Base-by-base conservation (phyloP, 92 coral and sea anemone genomes). In the Paragorgia papillata region DNA sequence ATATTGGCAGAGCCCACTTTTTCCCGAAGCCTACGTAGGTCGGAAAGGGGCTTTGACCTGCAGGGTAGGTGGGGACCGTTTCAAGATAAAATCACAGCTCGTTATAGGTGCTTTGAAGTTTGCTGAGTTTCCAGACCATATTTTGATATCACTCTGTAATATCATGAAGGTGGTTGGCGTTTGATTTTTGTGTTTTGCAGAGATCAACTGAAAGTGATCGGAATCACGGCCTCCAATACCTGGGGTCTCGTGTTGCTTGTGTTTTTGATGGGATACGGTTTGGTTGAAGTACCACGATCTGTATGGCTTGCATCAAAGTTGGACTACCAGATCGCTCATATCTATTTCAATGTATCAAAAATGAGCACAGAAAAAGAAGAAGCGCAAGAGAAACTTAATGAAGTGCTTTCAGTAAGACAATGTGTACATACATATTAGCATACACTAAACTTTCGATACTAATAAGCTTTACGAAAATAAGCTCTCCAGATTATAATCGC, bases 181-280 rank as follows among this genome's bases (percentile, higher is more conserved):
- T 46, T 7, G 15, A 46, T 46, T 7, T 15, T 7, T 14, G 2
- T 56, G 28, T 22, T 64, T 51, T 37, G 15, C 60, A 93, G 97
- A 57, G 69, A 90, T 9, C 88, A 95, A 53, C 85, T 95, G 15
- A 75, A 82, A 73, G 83, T 95, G 1, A 91, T 95, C 57, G 91
- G 96, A 15, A 95, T 95, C 34, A 95, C 99, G 0, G 99, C 99
- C 17, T 95, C 99, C 9, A 95, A 95, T 83, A 95, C 99, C 0
- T 95, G 99, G 99, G 95, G 97, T 18, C 85, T 95, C n/a, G 70
- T 95, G 12, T 84, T 95, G 40, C 69, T 95, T 54, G 99, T 95
- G 33, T 73, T 95, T 9, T 74, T 95, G 20, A 95, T 95, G 99
- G 99, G 99, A 0, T 95, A 95, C 80, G 99, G 99, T 12, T 76